Base-by-base conservation (phyloP, 2,888 invertebrate genomes). In the Hetaerina titia region DNA sequence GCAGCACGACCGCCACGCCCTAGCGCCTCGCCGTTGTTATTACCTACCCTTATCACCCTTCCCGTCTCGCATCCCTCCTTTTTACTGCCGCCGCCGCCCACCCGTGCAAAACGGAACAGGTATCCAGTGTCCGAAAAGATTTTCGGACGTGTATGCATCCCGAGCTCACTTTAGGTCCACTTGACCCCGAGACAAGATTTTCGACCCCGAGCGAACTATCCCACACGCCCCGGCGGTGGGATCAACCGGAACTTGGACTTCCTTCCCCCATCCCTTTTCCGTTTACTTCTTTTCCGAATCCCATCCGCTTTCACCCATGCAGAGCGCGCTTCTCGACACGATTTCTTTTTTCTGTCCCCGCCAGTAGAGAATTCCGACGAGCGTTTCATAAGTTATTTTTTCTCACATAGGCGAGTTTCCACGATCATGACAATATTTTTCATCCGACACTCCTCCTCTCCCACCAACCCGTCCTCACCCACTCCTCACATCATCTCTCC, bases 221-320 rank as follows among this genome's bases (percentile, higher is more conserved):
- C 22, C 57, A 11, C n/a, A 9, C 58, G 4, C n/a, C n/a, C 57
- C 89, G 5, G 9, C 89, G 15, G 4, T 9, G 57, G 57, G n/a
- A 89, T 89, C 89, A 45, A n/a, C 81, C 81, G 81, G 81, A 81
- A 81, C 81, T 7, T 89, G 81, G 8, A 81, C 81, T 81, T 81
- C 9, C 69, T 22, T 81, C 81, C 81, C 31, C 69, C 69, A 8
- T 81, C 81, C 31, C 31, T n/a, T n/a, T 69, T 81, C 81, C 81
- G 57, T 89, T 57, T 89, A 0, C 89, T 89, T 22, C 57, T 57
- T 56, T 22, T 56, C 25, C 88, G 88, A 19, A 45, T 45, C 88
- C 56, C 88, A 45, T 7, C 57, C 57, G 57, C 57, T 57, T 89
- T 57, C 89, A 56, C 57, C 89, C 89, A 56, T 89, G 89, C 89